phyloP scores from a whole-genome alignment of 2,797 vertebrate species.

The Danio albolineatus region DNA sequence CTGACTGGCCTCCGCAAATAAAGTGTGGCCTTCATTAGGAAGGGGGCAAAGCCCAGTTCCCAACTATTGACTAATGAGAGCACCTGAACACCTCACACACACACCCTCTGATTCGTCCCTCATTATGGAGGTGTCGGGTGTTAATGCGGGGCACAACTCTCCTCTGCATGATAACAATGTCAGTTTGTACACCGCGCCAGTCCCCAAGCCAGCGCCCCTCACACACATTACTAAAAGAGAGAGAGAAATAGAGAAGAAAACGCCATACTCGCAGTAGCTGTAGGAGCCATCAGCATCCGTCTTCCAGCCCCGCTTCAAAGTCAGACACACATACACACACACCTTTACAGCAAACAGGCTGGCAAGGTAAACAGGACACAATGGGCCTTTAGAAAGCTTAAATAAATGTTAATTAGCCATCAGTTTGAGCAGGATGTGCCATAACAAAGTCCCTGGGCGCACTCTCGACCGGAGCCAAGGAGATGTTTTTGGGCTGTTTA shows the following conservation, averaged over 20 bases:
- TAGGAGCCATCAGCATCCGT: slow-evolving; percentile 25
- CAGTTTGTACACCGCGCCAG: slow-evolving; percentile 33
- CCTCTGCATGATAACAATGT: slow-evolving; percentile 54
- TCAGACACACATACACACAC: slow-evolving; percentile 27
- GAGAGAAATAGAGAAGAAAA: neutral
- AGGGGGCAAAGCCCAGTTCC: slow-evolving; percentile 43
- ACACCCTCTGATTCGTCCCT: slow-evolving; percentile 49
- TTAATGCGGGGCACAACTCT: slow-evolving; percentile 46
- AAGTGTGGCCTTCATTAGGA: slow-evolving; percentile 36
- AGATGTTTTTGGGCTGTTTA: slow-evolving; percentile 51
- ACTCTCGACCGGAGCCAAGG: slow-evolving; percentile 33
- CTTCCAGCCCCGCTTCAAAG: slow-evolving; percentile 5
- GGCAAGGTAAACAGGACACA: slow-evolving; percentile 53
- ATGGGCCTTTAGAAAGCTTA: slow-evolving; percentile 59
- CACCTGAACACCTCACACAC: slow-evolving; percentile 31
- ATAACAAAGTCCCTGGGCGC: slow-evolving; percentile 40
- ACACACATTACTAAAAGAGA: slow-evolving; percentile 7
- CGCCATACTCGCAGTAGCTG: neutral
- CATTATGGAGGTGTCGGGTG: slow-evolving; percentile 57
- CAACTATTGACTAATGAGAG: slow-evolving; percentile 60
- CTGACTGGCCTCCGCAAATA: slow-evolving; percentile 31
- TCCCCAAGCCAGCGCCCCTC: neutral
- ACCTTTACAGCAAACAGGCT: slow-evolving; percentile 43
- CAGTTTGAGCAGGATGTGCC: slow-evolving; percentile 50
- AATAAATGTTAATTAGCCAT: slow-evolving; percentile 69